A percentile compares a stretch with the other conserved stretches of the same genome.
Evolutionary conservation across 2,797 vertebrate species (phyloP).

Genomic region (Dallia pectoralis): DNA sequence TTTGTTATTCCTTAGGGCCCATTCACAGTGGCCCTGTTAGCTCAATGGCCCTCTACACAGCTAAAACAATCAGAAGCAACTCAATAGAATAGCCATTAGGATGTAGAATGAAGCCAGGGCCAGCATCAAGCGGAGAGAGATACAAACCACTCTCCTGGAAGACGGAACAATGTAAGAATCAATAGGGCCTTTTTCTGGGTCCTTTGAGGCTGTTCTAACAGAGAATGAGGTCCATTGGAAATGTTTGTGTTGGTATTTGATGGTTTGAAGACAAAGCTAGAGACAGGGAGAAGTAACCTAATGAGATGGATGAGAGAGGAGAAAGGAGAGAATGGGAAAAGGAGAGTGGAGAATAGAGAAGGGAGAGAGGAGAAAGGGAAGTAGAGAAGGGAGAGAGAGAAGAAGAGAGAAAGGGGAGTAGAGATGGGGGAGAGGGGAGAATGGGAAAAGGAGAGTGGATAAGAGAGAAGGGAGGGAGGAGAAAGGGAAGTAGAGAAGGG

Average conservation of each 20-base stretch:
- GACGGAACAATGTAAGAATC: slow-evolving; percentile 49
- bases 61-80: slow-evolving; percentile 68
- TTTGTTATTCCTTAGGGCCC: slow-evolving; percentile 58
- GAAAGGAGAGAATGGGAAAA: not conserved
- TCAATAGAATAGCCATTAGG: slow-evolving; percentile 67
- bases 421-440: not conserved
- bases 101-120: slow-evolving; percentile 54
- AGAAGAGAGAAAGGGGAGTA: not conserved
- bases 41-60: slow-evolving; percentile 60
- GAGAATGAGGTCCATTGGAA: slow-evolving; percentile 56
- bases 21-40: slow-evolving; percentile 52
- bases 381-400: slow-evolving; percentile 2
- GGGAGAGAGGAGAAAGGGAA: not conserved
- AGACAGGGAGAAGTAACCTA: not conserved
- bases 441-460: not conserved
- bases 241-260: slow-evolving; percentile 59
- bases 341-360: not conserved
- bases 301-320: not conserved
- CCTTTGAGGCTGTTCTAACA: slow-evolving; percentile 50
- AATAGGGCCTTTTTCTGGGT: slow-evolving; percentile 54
- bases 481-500: not conserved
- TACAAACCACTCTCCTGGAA: not conserved
- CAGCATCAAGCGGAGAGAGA: slow-evolving; percentile 35
- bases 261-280: slow-evolving; percentile 34
- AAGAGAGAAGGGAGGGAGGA: not conserved